phyloP scores from a whole-genome alignment of 30 jellyfish, hydroid and myxozoan genomes.

The Aurelia sp. region DNA sequence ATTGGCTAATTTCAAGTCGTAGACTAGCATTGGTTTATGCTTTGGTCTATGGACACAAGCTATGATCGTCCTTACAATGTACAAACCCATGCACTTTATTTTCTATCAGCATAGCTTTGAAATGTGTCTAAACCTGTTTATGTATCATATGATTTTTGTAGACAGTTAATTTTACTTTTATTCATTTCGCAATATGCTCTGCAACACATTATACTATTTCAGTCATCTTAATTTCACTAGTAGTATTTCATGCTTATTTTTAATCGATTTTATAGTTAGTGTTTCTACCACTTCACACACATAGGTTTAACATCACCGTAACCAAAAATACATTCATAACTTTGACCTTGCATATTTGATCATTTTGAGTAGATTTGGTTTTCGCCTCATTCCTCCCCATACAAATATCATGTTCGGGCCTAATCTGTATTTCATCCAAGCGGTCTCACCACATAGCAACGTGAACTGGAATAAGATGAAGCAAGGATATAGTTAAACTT shows the following conservation, averaged over 20 bases:
- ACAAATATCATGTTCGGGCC: constrained; percentile 18
- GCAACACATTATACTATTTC: background rate
- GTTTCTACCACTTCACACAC: background rate
- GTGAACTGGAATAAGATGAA: constrained; percentile 2
- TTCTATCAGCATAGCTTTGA: background rate
- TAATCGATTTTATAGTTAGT: background rate
- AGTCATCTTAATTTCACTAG: background rate
- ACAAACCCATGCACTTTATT: background rate
- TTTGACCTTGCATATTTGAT: constrained; percentile 18
- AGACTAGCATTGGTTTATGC: too few relatives aligned
- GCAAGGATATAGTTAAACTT: background rate
- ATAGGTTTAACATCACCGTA: constrained; percentile 25
- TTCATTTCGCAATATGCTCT: background rate
- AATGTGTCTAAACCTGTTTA: background rate
- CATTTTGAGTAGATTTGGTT: background rate
- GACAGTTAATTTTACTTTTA: background rate
- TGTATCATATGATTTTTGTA: constrained; percentile 4
- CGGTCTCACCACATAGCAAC: constrained; percentile 22
- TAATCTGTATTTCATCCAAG: constrained; percentile 1
- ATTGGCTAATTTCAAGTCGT: too few relatives aligned
- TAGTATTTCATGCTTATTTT: background rate
- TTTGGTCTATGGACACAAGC: too few relatives aligned
- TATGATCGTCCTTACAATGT: background rate
- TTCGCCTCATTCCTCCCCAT: constrained; percentile 8
- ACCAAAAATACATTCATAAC: constrained; percentile 25